Conservation (phyloP, 2,888 invertebrate species). For the Andrena praecox region DNA sequence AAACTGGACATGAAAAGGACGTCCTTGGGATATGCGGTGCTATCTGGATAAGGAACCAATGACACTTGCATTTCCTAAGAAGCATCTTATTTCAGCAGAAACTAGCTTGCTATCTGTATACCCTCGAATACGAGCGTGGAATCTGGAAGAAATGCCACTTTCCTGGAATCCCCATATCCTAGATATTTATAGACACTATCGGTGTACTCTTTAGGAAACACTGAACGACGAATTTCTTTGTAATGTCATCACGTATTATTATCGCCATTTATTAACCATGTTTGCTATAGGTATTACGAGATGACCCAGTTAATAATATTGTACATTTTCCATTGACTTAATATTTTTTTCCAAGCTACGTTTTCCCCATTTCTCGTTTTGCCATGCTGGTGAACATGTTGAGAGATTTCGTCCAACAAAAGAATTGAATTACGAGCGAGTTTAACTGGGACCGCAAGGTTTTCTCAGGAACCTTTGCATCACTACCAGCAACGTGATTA, state of each 20-base stretch:
- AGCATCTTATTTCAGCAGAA: neutral
- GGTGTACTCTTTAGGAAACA: no score
- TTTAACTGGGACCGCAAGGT: neutral
- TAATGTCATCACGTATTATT: neutral
- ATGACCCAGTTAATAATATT: no score
- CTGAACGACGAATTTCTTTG: neutral
- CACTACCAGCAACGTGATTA: conserved; percentile 13
- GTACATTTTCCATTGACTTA: no score
- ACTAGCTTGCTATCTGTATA: neutral
- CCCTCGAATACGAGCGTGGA: neutral
- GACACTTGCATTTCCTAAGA: neutral
- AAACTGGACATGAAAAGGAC: no score
- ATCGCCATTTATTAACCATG: no score
- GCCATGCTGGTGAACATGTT: no score
- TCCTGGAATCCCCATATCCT: neutral
- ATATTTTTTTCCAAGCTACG: no score
- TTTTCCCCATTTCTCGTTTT: neutral
- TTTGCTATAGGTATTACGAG: no score
- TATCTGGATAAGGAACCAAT: neutral
- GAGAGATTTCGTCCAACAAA: neutral
- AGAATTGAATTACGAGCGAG: neutral
- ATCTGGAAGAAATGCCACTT: neutral
- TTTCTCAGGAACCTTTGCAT: conserved; percentile 7
- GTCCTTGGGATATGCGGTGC: no score
- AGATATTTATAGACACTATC: neutral